Evolutionary conservation across 2,888 invertebrate genomes (phyloP).

Genomic region (Hypomecis atomaria): DNA sequence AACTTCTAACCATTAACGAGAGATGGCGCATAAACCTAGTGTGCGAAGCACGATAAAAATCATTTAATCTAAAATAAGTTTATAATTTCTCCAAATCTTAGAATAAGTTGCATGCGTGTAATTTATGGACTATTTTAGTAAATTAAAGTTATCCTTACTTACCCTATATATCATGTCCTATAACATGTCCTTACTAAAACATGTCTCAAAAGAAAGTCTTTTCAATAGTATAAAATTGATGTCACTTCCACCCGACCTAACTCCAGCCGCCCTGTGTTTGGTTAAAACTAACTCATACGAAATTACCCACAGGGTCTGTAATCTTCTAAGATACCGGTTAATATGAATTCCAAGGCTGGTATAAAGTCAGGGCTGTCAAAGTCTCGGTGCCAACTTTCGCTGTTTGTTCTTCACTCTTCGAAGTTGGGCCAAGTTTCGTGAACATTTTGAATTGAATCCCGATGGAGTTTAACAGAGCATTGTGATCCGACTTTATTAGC

Average conservation of each 20-base stretch:
- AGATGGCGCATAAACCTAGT: too few species aligned
- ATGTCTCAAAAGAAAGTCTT: too few species aligned
- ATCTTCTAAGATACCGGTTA: conserved; percentile 65
- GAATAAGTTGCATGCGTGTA: too few species aligned
- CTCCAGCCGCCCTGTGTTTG: conserved; percentile 45
- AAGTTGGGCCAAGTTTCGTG: conserved; percentile 41
- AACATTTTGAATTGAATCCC: conserved; percentile 53
- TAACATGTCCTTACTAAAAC: too few species aligned
- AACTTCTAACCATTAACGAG: too few species aligned
- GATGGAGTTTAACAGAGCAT: conserved; percentile 51
- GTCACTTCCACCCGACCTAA: conserved; percentile 47
- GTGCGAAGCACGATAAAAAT: too few species aligned
- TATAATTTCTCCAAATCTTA: too few species aligned
- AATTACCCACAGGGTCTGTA: conserved; percentile 64
- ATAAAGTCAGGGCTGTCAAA: conserved; percentile 61
- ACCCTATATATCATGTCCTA: too few species aligned
- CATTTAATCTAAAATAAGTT: too few species aligned
- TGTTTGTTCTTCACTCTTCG: conserved; percentile 53
- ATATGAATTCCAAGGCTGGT: conserved; percentile 58
- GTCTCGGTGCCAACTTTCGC: conserved; percentile 50
- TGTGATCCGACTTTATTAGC: conserved; percentile 48
- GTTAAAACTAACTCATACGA: conserved; percentile 62
- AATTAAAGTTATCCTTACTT: too few species aligned
- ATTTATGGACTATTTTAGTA: too few species aligned
- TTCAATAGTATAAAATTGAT: neutral